These are phyloP conservation scores for Zhuqinia jingwanae DNA, from an alignment of 2,888 invertebrate species.

Conservation along the genomic window DNA sequence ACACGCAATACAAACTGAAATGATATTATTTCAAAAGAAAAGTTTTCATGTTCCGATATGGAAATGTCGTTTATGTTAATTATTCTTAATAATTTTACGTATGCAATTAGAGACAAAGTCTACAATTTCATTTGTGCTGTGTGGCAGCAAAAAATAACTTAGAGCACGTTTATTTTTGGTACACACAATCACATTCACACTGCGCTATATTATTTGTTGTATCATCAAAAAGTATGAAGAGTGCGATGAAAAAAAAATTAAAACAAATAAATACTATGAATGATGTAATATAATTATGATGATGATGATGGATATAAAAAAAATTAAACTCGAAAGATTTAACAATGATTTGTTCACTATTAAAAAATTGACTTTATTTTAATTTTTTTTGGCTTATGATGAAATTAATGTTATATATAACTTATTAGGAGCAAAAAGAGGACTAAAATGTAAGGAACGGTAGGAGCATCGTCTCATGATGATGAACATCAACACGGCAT, in stretches of 20 bases:
- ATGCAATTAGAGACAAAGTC: background rate
- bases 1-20: background rate
- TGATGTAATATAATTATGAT: background rate
- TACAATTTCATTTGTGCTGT: background rate
- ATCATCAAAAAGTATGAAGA: background rate
- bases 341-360: background rate
- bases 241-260: background rate
- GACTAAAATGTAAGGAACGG: conserved; percentile 22
- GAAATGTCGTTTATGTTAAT: background rate
- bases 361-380: background rate
- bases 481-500: conserved; percentile 52
- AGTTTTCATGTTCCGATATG: background rate
- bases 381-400: too few species aligned
- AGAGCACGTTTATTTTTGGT: background rate
- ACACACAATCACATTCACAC: conserved; percentile 4
- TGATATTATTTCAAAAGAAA: background rate
- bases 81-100: too few species aligned
- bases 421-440: conserved; percentile 10
- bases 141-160: background rate
- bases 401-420: conserved; percentile 2
- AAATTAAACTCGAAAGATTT: too few species aligned
- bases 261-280: background rate
- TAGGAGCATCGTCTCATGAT: conserved; percentile 21
- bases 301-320: too few species aligned
- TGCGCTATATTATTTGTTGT: too few species aligned